Conservation (phyloP, 2,797 vertebrate species). For the Enoplosus armatus region DNA sequence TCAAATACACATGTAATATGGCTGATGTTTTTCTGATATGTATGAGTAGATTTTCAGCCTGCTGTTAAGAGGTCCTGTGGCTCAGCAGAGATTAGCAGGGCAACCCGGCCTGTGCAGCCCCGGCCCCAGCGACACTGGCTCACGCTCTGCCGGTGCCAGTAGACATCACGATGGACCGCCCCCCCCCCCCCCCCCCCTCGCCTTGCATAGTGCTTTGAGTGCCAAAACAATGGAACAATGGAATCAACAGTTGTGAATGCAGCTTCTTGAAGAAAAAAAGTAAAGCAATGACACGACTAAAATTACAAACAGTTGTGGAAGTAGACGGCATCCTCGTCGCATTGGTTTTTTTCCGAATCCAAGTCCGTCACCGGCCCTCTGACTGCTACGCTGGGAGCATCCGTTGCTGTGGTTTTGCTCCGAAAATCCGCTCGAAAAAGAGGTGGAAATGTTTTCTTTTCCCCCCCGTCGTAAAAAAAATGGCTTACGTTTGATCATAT, state of each 20-base stretch:
- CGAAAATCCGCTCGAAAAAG: too few relatives aligned
- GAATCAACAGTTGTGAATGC: slow-evolving; percentile 37
- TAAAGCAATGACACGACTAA: slow-evolving; percentile 11
- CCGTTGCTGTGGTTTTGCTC: slow-evolving; percentile 28
- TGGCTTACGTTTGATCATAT: slow-evolving; percentile 29
- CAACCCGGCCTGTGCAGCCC: not conserved
- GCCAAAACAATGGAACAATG: slow-evolving; percentile 44
- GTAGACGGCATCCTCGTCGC: slow-evolving; percentile 5
- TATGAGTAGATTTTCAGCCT: slow-evolving; percentile 58
- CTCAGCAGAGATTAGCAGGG: slow-evolving; percentile 40
- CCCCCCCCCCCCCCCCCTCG: too few relatives aligned
- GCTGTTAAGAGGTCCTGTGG: slow-evolving; percentile 34
- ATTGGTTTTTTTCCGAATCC: slow-evolving; percentile 26
- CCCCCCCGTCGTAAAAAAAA: slow-evolving; percentile 31
- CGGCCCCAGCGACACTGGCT: not conserved
- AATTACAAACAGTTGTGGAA: not conserved
- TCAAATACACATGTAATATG: slow-evolving; percentile 50
- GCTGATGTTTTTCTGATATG: slow-evolving; percentile 74
- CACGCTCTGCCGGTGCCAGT: slow-evolving; percentile 24
- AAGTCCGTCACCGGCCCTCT: slow-evolving; percentile 11
- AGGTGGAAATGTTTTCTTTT: slow-evolving; percentile 17
- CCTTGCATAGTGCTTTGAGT: slow-evolving; percentile 75
- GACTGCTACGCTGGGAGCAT: slow-evolving; percentile 28
- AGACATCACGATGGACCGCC: slow-evolving; percentile 49
- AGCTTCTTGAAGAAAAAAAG: slow-evolving; percentile 36